These are phyloP conservation scores for Protaetia brevitarsis DNA, from an alignment of 1,140 invertebrate species.

Conservation along the genomic window DNA sequence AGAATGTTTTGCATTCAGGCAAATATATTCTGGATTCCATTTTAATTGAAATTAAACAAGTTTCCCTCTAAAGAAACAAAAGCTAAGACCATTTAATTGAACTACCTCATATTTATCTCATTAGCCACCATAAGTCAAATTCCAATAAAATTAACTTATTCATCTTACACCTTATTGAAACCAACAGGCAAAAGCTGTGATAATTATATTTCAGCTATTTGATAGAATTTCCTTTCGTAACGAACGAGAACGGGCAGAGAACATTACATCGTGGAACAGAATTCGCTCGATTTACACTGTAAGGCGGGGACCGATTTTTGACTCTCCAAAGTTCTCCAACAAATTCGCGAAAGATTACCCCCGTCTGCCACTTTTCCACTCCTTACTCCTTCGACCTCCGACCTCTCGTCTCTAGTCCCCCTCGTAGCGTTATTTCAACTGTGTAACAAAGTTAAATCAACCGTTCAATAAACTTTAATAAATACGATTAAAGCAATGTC, in stretches of 20 bases:
- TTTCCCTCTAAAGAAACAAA: too few species aligned
- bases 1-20: too few species aligned
- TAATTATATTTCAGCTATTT: too few species aligned
- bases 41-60: too few species aligned
- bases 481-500: conserved; percentile 11
- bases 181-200: too few species aligned
- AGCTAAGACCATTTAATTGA: too few species aligned
- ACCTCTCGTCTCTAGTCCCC: neutral
- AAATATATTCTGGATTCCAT: too few species aligned
- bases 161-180: too few species aligned
- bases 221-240: neutral
- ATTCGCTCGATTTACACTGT: conserved; percentile 3
- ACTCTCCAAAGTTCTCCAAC: neutral
- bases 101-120: too few species aligned
- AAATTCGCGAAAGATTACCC: neutral
- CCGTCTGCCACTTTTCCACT: neutral
- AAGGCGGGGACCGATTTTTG: neutral
- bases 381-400: neutral
- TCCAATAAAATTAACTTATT: too few species aligned
- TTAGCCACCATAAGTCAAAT: too few species aligned
- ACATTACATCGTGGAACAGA: neutral
- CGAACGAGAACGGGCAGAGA: neutral
- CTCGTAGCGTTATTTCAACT: neutral
- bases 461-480: conserved; percentile 18
- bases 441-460: conserved; percentile 15